Base-by-base conservation (phyloP, 2,888 invertebrate species). In the Dolichomitus sp. region DNA sequence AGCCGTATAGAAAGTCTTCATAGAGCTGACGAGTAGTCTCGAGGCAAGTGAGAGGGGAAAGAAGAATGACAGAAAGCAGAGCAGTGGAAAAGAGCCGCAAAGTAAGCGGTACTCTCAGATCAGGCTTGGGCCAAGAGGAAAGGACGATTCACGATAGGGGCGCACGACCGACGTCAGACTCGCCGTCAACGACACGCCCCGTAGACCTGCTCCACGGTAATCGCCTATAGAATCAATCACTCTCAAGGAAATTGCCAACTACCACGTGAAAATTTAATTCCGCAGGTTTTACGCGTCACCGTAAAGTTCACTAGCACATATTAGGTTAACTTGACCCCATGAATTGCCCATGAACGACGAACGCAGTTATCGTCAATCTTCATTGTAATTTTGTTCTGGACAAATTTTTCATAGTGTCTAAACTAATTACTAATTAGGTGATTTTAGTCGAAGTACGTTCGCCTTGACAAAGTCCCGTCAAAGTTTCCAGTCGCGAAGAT, bases 201-300 rank as follows among this genome's bases (percentile, higher is more conserved):
- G 74, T 23, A 48, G 59, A 79, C 50, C 50, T 30, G 54, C 81
- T 76, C 48, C 68, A 79, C 84, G 69, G 85, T 87, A 90, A 90
- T 85, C 85, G 81, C 70, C 70, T 86, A 84, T 84, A 85, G 84
- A 89, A 89, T 88, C 89, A 88, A 90, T 90, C 87, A 87, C 85
- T 88, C 87, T 86, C 87, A 80, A 87, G 90, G 88, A 90, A 90
- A 90, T 90, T 90, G 89, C 87, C 87, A 88, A 86, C 89, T 88
- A 85, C 63, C 42, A 69, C 73, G 77, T 74, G 63, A 72, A 76
- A 78, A 75, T 84, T 68, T 76, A 33, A 66, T 79, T 30, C 54
- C 9, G 40, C 27, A 75, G 65, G 48, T 48, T 19, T 50, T 33
- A 50, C 45, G 50, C 33, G 17, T n/a, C 52, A 23, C 33, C 40